These are phyloP conservation scores for Corythaixoides concolor DNA, from an alignment of 2,113 vertebrate species.

Conservation along the genomic window DNA sequence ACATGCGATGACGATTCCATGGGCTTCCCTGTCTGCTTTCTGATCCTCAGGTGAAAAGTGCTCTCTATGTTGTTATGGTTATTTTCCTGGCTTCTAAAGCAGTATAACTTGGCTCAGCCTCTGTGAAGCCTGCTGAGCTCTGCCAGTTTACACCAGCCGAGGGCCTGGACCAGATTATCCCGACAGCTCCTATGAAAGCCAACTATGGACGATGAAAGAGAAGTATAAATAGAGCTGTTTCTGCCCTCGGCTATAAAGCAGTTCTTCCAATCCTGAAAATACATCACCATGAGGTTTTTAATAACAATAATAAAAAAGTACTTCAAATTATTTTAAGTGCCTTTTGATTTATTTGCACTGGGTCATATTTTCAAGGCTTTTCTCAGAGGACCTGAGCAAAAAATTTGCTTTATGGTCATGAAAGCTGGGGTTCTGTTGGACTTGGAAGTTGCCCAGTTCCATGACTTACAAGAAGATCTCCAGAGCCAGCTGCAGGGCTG, in stretches of 20 bases:
- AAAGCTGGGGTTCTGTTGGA: not conserved
- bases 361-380: not conserved
- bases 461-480: not conserved
- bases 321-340: not conserved
- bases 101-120: not conserved
- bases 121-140: not conserved
- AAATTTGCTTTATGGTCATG: not conserved
- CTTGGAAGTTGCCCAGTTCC: not conserved
- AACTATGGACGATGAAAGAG: not conserved
- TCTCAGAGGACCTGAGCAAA: not conserved
- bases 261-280: not conserved
- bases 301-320: not conserved
- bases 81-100: not conserved
- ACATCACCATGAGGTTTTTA: not conserved
- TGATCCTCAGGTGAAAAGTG: not conserved
- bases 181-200: not conserved
- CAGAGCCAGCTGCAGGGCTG: not conserved
- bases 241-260: not conserved
- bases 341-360: not conserved
- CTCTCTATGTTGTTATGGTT: not conserved
- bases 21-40: not conserved
- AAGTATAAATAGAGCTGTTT: not conserved
- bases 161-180: not conserved
- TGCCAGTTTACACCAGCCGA: not conserved
- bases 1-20: not conserved